Evolutionary conservation across 2,113 vertebrate species (phyloP), one percentile per base, ranked within the genome.

Genomic region (Zosterops hypoxanthus): DNA sequence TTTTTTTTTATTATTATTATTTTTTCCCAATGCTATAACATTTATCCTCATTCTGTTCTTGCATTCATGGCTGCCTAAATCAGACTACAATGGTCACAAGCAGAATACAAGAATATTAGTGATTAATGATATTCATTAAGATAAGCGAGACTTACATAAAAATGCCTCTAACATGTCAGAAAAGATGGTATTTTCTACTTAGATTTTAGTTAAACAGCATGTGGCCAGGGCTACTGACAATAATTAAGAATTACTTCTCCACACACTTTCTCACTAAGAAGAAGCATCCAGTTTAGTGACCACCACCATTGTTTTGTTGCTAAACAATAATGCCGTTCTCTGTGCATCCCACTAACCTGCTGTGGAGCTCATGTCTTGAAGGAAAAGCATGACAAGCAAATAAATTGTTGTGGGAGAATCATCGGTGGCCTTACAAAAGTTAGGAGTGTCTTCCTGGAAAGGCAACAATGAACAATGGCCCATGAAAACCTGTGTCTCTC

Each of bases 241-340:
- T 8, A 52, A 18, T n/a, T 53, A 57, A 85, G 89, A 82, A 63
- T 31, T 0, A 65, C 28, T 66, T 82, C n/a, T 91, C 25, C 7
- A 25, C 18, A 29, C 0, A 1, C 19, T 68, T 88, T 82, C n/a
- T 84, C 52, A 72, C 0, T 1, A 53, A 60, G 34, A 28, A 57
- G 34, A 53, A 75, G 16, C 2, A 1, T 34, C 23, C n/a, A 29
- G 19, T 36, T 68, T 47, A 28, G 52, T 5, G 42, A 33, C n/a
- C 14, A 29, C 11, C 5, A n/a, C 0, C 3, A 63, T 69, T 72
- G 39, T 64, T 85, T 69, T 92, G 12, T 41, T 52, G 75, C 19
- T 65, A 53, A 78, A 66, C 23, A 76, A 41, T 8, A 68, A 53
- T 7, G 5, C 17, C 33, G 5, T 28, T 85, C 71, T 41, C 34